Conservation (phyloP, 2,888 invertebrate genomes). For the Colostygia pectinataria region DNA sequence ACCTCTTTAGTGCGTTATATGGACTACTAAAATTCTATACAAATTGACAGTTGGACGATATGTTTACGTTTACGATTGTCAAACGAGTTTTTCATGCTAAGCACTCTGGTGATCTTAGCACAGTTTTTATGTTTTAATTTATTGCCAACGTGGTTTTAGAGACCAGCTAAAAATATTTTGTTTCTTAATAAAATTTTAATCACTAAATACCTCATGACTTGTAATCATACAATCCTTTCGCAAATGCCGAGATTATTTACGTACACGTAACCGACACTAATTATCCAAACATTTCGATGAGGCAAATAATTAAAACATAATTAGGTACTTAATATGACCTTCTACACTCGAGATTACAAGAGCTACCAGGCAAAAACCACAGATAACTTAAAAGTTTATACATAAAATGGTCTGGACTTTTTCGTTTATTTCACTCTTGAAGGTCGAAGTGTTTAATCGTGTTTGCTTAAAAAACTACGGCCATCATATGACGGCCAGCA, state of each 20-base stretch:
- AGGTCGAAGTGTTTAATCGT: background rate
- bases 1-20: too few species aligned
- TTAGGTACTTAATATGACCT: conserved; percentile 16
- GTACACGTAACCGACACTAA: conserved; percentile 22
- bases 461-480: background rate
- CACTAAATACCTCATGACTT: conserved; percentile 5
- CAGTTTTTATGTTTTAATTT: too few species aligned
- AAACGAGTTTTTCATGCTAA: too few species aligned
- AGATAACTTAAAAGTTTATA: background rate
- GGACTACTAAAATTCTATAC: too few species aligned
- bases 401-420: background rate
- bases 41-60: too few species aligned
- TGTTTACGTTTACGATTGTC: too few species aligned
- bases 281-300: conserved; percentile 28
- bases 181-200: conserved; percentile 6
- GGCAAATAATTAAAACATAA: conserved; percentile 28
- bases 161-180: background rate
- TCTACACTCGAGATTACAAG: conserved; percentile 5
- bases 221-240: conserved; percentile 11
- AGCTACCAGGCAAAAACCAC: background rate
- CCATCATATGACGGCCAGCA: background rate
- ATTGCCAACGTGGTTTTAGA: too few species aligned
- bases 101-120: too few species aligned
- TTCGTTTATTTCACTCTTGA: conserved; percentile 9
- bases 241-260: conserved; percentile 22